Base-by-base conservation (phyloP, 2,113 vertebrate genomes). In the Proteles cristata region DNA sequence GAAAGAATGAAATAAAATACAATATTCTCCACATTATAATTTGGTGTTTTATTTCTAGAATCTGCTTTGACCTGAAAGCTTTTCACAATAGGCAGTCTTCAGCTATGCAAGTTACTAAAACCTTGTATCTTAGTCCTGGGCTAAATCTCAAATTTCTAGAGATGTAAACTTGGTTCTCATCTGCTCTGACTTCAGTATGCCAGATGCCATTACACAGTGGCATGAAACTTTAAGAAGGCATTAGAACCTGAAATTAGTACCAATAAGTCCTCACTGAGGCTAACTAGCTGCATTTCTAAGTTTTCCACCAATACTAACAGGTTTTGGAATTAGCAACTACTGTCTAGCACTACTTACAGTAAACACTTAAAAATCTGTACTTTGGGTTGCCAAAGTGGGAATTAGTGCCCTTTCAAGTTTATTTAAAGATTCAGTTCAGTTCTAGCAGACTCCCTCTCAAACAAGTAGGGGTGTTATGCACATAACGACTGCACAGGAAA, bases 321-420 rank as follows among this genome's bases (percentile, higher is more conserved):
- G 58, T 89, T 96, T 87, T 80, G 79, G 96, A 97, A 43, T 91
- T 43, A 94, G 79, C 73, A 95, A 84, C 76, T 82, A 61, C 96
- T 90, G 84, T 95, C 84, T 90, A 61, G 83, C 73, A 7, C 77
- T 92, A 96, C 96, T 98, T 97, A 97, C 95, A 79, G 96, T 98
- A 97, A 97, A 97, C 92, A 97, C 97, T 98, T 97, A 97, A 96
- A 96, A 98, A 89, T 95, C 53, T 97, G 96, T 97, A 92, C 95
- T 97, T 97, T 89, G 94, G 94, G 92, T 97, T 96, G 97, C 94
- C 97, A 92, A 95, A 94, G 88, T 97, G 96, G 93, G 97, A 97
- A 96, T 96, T 96, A 93, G 68, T 90, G 68, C 68, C 76, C 96
- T 97, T 98, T 98, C 92, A 96, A 95, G 95, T 97, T 96, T 97